Conservation (phyloP, 2,888 invertebrate species). For the Entomobrya proxima region DNA sequence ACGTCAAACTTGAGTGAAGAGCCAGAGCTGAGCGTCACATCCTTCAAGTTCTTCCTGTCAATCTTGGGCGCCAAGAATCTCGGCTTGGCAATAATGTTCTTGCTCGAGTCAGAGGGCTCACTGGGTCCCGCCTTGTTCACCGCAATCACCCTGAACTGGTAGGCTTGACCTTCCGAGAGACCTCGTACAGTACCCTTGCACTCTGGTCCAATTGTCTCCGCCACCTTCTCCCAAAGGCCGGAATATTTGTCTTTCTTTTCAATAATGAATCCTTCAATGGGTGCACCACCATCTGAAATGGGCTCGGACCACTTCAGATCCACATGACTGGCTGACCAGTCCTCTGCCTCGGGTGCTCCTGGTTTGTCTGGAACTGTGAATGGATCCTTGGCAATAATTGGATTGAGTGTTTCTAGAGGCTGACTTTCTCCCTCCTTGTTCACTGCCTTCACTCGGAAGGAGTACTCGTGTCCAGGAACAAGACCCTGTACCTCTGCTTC, state of each 20-base stretch:
- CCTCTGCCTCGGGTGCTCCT: slow-evolving; percentile 91
- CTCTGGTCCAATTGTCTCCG: slow-evolving; percentile 87
- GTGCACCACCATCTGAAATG: slow-evolving; percentile 89
- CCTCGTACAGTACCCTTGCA: slow-evolving; percentile 88
- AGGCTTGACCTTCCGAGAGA: slow-evolving; percentile 92
- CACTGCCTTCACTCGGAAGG: slow-evolving; percentile 83
- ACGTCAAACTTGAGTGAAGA: slow-evolving; percentile 94
- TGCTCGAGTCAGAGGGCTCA: slow-evolving; percentile 92
- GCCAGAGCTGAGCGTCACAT: slow-evolving; percentile 93
- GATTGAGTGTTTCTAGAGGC: slow-evolving; percentile 93
- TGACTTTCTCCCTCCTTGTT: slow-evolving; percentile 99
- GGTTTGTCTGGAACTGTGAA: slow-evolving; percentile 93
- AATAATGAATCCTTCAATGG: slow-evolving; percentile 93
- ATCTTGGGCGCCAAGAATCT: slow-evolving; percentile 96
- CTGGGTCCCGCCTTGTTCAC: slow-evolving; percentile 86
- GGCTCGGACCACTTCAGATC: slow-evolving; percentile 95
- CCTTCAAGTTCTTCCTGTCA: slow-evolving; percentile 92
- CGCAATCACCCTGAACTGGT: slow-evolving; percentile 93
- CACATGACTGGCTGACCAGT: slow-evolving; percentile 95
- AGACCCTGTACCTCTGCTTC: slow-evolving; percentile 93
- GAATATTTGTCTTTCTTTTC: slow-evolving; percentile 91
- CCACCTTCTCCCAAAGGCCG: slow-evolving; percentile 92
- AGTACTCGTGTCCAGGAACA: slow-evolving; percentile 90
- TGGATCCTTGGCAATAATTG: slow-evolving; percentile 95
- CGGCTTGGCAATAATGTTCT: slow-evolving; percentile 91